Base-by-base conservation (phyloP, 2,888 invertebrate genomes). In the Pseudanteris insignis region DNA sequence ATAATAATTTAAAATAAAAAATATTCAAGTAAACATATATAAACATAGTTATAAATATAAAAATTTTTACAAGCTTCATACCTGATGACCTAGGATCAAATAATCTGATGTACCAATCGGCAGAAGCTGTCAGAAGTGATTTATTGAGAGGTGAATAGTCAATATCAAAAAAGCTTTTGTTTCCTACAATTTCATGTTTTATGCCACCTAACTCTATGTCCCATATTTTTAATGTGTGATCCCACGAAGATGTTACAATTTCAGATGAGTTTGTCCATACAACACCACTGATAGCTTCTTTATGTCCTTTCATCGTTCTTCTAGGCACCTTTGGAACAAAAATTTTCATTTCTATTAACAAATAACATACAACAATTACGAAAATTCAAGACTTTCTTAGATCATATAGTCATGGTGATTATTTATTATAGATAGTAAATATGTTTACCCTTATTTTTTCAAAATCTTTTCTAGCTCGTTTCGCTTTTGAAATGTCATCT, bases 151-250 rank as follows among this genome's bases (percentile, higher is more conserved):
- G 86, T 0, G 96, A 96, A 84, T 91, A 92, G 67, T 92, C 89
- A 1, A 91, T 83, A 74, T 90, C 89, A 66, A 97, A 90, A 78
- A 94, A 94, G 6, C 95, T 92, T 81, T 96, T 96, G 73, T 93
- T 92, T 9, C 94, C 93, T 79, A 82, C 81, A 68, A 94, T 84
- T 80, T 94, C 92, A 30, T 88, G 86, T 77, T 91, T 92, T 32
- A 94, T 86, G 25, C 89, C 90, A 37, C 91, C 92, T 36, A 91
- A 81, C 72, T 92, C 91, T 32, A 92, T 85, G 80, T 99, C 97
- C 98, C 98, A 99, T 5, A 96, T 78, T 78, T 92, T 90, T 9
- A 99, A 83, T 0, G 96, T 91, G 76, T 98, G 96, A 82, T 99
- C 98, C 95, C 95, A 96, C 1, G 96, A 94, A 43, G 90, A 87